Evolutionary conservation across 2,113 vertebrate species (phyloP).

Genomic region (Pedionomus torquatus): DNA sequence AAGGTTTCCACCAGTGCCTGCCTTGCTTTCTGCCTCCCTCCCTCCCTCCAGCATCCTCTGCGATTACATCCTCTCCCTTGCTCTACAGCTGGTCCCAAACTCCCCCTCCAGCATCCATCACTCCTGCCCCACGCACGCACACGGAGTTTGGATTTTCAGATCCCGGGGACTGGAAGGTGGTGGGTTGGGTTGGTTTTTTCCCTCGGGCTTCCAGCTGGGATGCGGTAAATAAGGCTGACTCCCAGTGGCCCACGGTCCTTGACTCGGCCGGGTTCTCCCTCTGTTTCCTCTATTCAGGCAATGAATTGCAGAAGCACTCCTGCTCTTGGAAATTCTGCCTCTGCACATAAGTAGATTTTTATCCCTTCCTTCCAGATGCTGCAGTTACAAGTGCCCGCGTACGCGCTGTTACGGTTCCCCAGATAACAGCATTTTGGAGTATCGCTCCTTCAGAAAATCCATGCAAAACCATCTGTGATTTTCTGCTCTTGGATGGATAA

Average conservation of each 20-base stretch:
- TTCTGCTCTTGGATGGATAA: conserved; percentile 3
- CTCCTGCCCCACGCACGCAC: neutral
- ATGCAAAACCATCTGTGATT: conserved; percentile 23
- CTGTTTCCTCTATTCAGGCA: neutral
- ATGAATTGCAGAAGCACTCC: neutral
- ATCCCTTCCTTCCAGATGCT: neutral
- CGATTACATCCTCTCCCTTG: neutral
- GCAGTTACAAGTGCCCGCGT: neutral
- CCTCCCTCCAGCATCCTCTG: neutral
- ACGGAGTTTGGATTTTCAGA: neutral
- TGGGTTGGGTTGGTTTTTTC: too few species aligned
- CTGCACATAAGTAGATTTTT: neutral
- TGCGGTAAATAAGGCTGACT: neutral
- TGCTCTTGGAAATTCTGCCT: neutral
- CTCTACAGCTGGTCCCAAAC: neutral
- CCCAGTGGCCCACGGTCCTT: neutral
- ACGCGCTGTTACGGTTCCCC: neutral
- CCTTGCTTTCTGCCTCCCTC: neutral
- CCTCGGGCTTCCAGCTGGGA: fast-evolving
- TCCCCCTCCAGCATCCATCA: neutral
- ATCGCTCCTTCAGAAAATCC: conserved; percentile 7
- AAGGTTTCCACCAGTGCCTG: neutral
- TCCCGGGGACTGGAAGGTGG: neutral
- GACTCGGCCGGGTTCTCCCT: neutral
- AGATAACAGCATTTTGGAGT: neutral